Base-by-base conservation (phyloP, 2,888 invertebrate species). In the Leuctra nigra region DNA sequence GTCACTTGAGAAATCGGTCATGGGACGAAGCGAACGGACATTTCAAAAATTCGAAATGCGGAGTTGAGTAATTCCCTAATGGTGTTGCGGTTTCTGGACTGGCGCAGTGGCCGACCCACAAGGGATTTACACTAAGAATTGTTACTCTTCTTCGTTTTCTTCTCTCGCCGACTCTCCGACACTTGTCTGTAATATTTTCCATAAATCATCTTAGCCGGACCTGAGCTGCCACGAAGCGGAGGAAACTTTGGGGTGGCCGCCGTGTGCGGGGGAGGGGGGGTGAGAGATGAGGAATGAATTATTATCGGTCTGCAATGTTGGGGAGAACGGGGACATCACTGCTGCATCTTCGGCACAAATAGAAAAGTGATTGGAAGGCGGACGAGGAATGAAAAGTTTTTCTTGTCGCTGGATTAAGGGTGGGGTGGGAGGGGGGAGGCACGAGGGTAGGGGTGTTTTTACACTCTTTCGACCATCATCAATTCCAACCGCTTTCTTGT, bases 141-240 rank as follows among this genome's bases (percentile, higher is more conserved):
- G 70, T 70, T 70, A 70, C 69, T 69, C 68, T 69, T 68, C 67
- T 68, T 68, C 66, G 63, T 63, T 60, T 59, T 61, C 47, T 33
- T 36, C 48, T 47, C 39, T 35, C 47, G 56, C 44, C 44, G 39
- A 36, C 50, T 16, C 50, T 41, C 54, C 58, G 50, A 53, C 57
- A 58, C 60, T 60, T 60, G 57, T 58, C 60, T 52, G 72, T 72
- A 73, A 73, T 72, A 74, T 73, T 73, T 73, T 73, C 71, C 73
- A 73, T 74, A 73, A 73, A 73, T 73, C 73, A 73, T 73, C 71
- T 39, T 24, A n/a, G 16, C 53, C 44, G 46, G 24, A 55, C 44
- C 50, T 44, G 58, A 29, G 54, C 55, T 53, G 47, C 57, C 25
- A 50, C 41, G 36, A 24, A 18, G 36, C 25, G 13, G 41, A 4